A percentile compares a stretch with the other conserved stretches of the same genome.
Evolutionary conservation across 1,140 invertebrate genomes (phyloP).

Genomic region (Campoletis sonorensis): DNA sequence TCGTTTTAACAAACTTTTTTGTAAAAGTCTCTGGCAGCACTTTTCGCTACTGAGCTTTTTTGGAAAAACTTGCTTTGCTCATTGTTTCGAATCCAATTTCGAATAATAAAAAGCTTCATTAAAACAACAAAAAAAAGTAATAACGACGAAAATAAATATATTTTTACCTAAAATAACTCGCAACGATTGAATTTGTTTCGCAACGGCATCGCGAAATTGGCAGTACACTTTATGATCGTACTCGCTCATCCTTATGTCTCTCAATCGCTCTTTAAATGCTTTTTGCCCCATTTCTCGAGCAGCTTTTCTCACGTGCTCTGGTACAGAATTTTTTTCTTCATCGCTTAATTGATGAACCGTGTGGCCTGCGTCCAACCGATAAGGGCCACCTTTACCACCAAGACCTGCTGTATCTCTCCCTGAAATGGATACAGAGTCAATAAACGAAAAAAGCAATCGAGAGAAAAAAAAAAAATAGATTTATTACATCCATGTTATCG

Average conservation of each 20-base stretch:
- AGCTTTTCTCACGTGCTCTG: conserved; percentile 91
- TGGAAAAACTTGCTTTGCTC: too few species aligned
- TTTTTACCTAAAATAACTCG: conserved; percentile 80
- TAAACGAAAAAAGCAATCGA: too few species aligned
- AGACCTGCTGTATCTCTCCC: conserved; percentile 93
- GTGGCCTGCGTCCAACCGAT: conserved; percentile 94
- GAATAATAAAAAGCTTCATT: not conserved
- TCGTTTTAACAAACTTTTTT: too few species aligned
- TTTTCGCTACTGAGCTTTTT: too few species aligned
- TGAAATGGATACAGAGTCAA: conserved; percentile 24
- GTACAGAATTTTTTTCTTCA: conserved; percentile 92
- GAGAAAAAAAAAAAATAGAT: too few species aligned
- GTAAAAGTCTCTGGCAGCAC: too few species aligned
- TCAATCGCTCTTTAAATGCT: conserved; percentile 91
- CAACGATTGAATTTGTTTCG: conserved; percentile 84
- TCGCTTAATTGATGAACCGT: conserved; percentile 92
- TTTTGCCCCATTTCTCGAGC: conserved; percentile 95
- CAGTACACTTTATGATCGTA: conserved; percentile 94
- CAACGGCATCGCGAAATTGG: conserved; percentile 87
- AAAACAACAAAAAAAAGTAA: not conserved
- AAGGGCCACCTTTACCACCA: conserved; percentile 94
- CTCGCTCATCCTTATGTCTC: conserved; percentile 96
- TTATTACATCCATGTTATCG: too few species aligned
- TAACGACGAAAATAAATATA: not conserved
- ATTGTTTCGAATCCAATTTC: not conserved